Base-by-base conservation (phyloP, 2,797 vertebrate genomes). In the Microctenopoma steveboyesi region DNA sequence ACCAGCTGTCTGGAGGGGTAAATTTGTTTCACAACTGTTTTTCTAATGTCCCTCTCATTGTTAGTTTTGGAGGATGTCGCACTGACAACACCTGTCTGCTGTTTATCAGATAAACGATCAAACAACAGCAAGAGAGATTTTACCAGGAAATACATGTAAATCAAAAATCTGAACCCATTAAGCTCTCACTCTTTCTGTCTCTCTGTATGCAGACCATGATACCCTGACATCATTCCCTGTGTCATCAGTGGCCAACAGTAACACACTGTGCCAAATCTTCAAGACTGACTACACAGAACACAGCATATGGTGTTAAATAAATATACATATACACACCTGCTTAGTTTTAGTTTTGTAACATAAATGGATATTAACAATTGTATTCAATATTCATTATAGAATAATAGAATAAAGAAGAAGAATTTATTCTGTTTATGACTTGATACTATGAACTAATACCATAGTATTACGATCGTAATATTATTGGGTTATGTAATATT, bases 21-120 rank as follows among this genome's bases (percentile, higher is more conserved):
- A 27, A 72, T 79, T 82, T 78, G 51, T 79, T 72, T 83, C 66
- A 39, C 15, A 70, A 55, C 64, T 7, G 22, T 74, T 74, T 62
- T 39, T 9, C 7, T 63, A 49, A 65, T 56, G 55, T 70, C 42
- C 28, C 33, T 71, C 52, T 60, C 8, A 74, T 55, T 74, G 53
- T 78, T 82, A 14, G 63, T 56, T 79, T 68, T 64, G 25, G 45
- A 69, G 42, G 72, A 52, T 57, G 54, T 14, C 68, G 48, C 35
- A 45, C 4, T 71, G 54, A 71, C 16, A 28, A 42, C 59, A 72
- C 15, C 51, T 78, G 45, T 65, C 14, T 4, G 28, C 48, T 1
- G 18, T 67, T 56, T 15, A 60, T 66, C 33, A 69, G 33, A 65
- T 3, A 3, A 56, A 9, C 22, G n/a, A 18, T 18, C 18, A 18